Base-by-base conservation (phyloP, 2,888 invertebrate genomes). In the Trachelus iudaicus region DNA sequence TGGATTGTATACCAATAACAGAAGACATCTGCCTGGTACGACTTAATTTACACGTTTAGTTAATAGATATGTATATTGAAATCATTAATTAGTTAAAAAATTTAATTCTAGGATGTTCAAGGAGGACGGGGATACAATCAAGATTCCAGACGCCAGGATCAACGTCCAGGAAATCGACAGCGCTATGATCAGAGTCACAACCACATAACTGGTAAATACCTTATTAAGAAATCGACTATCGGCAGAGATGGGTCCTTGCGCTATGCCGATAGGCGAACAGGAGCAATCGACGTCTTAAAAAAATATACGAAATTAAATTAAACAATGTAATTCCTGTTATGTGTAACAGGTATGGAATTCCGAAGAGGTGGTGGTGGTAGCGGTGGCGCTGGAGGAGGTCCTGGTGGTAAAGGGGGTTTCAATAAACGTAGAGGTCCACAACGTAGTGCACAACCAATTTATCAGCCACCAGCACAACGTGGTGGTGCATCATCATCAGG, bases 1-100 rank as follows among this genome's bases (percentile, higher is more conserved):
- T 94, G 23, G 97, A 98, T 91, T 96, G 97, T 89, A 93, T 96
- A 90, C 96, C 97, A 9, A 90, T 94, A 77, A 93, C 93, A 4
- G 87, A 89, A 78, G 89, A 90, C 78, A 85, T 86, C 83, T 3
- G 80, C 83, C 77, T 77, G 75, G 68, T 37, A 13, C 69, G 11
- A 35, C 0, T 40, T 23, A n/a, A 11, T 13, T 56, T 33, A 69
- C 69, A 75, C 3, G 56, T 12, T 69, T 34, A 11, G 34, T 13
- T 68, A 75, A 30, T 34, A 37, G 4, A 56, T 56, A 11, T 31
- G 31, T 6, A 68, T 77, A 78, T 69, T n/a, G 11, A 37, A 56
- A 76, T 79, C 56, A 81, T 34, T 35, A 75, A 69, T 37, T 33
- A 6, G 73, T 11, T 37, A 40, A 34, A 31, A 40, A 73, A 9